These are phyloP conservation scores for Hipparchia sbordonii DNA, from an alignment of 2,888 invertebrate species.

Conservation along the genomic window DNA sequence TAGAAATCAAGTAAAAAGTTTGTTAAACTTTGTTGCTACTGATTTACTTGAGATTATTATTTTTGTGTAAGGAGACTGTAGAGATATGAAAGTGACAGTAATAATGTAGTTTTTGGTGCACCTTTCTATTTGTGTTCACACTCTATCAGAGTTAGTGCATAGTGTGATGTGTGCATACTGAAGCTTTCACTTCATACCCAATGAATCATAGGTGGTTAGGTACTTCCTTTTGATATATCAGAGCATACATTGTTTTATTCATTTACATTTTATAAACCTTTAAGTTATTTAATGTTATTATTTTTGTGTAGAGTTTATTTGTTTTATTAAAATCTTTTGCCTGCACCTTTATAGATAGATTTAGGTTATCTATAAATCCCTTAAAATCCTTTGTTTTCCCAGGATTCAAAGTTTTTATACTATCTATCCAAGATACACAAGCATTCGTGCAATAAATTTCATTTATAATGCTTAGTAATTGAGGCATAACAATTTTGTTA, in stretches of 20 bases:
- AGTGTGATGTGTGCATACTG: slow-evolving; percentile 59
- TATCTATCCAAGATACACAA: too few species aligned
- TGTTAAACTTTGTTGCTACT: neutral
- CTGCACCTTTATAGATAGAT: too few species aligned
- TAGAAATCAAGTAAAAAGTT: too few species aligned
- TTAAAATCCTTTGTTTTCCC: too few species aligned
- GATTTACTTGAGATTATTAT: neutral
- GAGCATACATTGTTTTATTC: slow-evolving; percentile 14
- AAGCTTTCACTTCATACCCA: slow-evolving; percentile 66
- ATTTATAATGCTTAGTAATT: too few species aligned
- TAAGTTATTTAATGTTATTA: too few species aligned
- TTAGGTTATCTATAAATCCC: too few species aligned
- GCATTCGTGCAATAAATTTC: too few species aligned
- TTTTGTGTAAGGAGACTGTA: slow-evolving; percentile 2
- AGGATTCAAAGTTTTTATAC: too few species aligned
- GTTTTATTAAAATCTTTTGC: too few species aligned
- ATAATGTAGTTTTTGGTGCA: slow-evolving; percentile 37
- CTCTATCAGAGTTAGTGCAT: slow-evolving; percentile 55
- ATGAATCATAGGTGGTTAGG: slow-evolving; percentile 45
- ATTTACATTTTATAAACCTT: neutral
- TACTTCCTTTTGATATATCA: slow-evolving; percentile 37
- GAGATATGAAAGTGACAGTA: slow-evolving; percentile 28
- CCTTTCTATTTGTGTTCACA: slow-evolving; percentile 54
- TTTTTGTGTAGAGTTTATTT: too few species aligned
- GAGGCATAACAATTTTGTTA: too few species aligned